phyloP scores from a whole-genome alignment of 2,113 vertebrate species.

The Tachuris rubrigastra region DNA sequence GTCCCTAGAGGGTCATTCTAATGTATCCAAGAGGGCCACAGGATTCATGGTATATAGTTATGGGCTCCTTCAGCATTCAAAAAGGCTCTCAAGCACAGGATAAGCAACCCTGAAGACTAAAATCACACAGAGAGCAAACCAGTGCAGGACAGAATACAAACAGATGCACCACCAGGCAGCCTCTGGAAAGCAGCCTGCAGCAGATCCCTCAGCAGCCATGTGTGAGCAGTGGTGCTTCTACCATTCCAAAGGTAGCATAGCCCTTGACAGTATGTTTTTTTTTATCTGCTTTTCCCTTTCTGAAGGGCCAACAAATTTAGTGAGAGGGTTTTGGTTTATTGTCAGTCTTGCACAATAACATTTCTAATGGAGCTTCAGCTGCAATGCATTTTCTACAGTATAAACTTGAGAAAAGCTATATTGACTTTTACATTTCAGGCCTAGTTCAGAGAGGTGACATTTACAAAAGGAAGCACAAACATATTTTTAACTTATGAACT shows the following conservation, averaged over 20 bases:
- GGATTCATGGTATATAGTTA: not conserved
- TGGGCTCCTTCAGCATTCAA: not conserved
- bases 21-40: not conserved
- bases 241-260: not conserved
- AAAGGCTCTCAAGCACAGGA: not conserved
- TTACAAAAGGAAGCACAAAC: not conserved
- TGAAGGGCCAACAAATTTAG: not conserved
- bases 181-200: not conserved
- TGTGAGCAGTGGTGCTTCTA: not conserved
- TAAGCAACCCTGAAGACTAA: not conserved
- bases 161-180: not conserved
- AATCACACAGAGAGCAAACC: not conserved
- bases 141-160: not conserved
- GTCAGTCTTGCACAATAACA: not conserved
- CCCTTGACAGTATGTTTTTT: not conserved
- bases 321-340: not conserved
- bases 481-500: not conserved
- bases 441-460: not conserved
- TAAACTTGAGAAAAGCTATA: not conserved
- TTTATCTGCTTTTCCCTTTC: not conserved
- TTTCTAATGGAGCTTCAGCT: not conserved
- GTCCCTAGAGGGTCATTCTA: not conserved
- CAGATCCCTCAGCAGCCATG: not conserved
- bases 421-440: not conserved
- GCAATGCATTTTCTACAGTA: not conserved